Conservation (phyloP, 2,113 vertebrate genomes). For the Gavialis gangeticus region DNA sequence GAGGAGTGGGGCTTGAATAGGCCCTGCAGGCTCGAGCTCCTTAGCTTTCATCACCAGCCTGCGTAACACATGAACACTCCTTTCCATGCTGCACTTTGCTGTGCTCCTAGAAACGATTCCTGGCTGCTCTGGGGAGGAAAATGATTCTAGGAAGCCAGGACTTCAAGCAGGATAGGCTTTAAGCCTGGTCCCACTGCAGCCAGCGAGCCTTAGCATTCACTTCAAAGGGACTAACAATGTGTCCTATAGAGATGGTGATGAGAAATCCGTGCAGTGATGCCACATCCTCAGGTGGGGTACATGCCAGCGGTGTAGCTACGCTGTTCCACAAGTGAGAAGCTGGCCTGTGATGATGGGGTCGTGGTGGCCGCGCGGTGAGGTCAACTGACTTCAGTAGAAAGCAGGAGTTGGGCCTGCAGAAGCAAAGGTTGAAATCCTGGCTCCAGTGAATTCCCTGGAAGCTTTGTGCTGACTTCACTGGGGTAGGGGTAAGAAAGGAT, state of each 20-base stretch:
- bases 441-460: background rate
- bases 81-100: background rate
- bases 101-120: background rate
- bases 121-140: background rate
- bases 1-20: fast-evolving
- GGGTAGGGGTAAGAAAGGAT: background rate
- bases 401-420: background rate
- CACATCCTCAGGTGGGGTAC: no score
- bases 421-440: background rate
- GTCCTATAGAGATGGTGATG: background rate
- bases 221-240: background rate
- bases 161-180: background rate
- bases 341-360: no score
- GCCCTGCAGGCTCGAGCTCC: background rate
- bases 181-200: background rate
- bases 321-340: no score
- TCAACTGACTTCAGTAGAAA: background rate
- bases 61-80: background rate
- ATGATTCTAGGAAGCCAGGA: background rate
- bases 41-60: background rate
- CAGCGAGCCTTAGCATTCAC: background rate
- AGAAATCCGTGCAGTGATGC: background rate
- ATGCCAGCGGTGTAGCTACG: no score
- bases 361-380: background rate
- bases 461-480: background rate